Evolutionary conservation across 2,888 invertebrate species (phyloP), one percentile per base, ranked within the genome.

Genomic region (Cephus pulcher): DNA sequence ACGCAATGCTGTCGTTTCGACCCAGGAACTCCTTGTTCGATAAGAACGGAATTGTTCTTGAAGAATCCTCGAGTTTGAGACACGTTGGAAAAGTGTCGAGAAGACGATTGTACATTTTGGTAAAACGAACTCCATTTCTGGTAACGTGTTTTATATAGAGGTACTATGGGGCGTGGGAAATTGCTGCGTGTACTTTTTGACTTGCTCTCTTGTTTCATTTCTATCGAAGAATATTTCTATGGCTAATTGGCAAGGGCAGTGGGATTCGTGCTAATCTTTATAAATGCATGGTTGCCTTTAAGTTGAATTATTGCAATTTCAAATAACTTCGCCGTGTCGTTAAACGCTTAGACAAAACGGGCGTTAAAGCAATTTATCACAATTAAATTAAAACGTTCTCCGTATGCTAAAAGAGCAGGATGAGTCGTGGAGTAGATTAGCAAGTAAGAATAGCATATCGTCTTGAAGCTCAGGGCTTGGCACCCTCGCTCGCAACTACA

Each of bases 391-490:
- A 71, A 71, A 71, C 15, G 32, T 71, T 71, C 32, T 71, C 32
- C 32, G 71, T 71, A 71, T n/a, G 75, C 33, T 30, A 75, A 74
- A 74, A 35, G 74, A 35, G 37, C 74, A 74, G 37, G 34, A 37
- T 15, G 34, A 34, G 74, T 35, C 34, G 74, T 12, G 30, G 34
- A 30, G 73, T 78, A 78, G 75, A 75, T 75, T 76, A 73, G 71
- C 37, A 34, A 75, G 40, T 76, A 68, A 68, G 71, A 73, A 78
- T 75, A 78, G 73, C 75, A 78, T 78, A 75, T 78, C 75, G 68
- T 78, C 75, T 78, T 34, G 69, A 34, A 68, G 75, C 75, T 37
- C 78, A 30, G 71, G 73, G 33, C 71, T 32, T 71, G 32, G 71
- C 32, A 34, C 71, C 56, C 71, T 23, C 32, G 71, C 12, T 71